Percentiles rank a stretch among this genome's conserved stretches.
phyloP scores from a whole-genome alignment of 2,888 invertebrate species.

The Polyommatus iphigenia region DNA sequence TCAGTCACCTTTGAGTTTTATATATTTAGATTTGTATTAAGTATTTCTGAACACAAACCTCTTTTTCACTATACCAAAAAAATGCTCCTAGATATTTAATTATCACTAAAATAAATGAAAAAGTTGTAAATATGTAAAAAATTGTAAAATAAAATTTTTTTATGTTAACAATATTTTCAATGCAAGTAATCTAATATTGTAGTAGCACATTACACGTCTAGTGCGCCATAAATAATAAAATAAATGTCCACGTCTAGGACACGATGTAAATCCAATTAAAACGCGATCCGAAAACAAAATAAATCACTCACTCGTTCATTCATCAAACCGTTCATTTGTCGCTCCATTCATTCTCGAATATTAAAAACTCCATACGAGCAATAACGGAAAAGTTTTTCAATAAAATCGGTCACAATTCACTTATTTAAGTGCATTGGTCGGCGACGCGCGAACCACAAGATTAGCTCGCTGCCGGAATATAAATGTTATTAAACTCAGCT shows the following conservation, averaged over 20 bases:
- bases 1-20: no score
- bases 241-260: constrained; percentile 7
- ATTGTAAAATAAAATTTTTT: not conserved
- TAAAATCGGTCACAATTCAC: constrained; percentile 24
- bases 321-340: constrained; percentile 40
- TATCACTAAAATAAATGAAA: no score
- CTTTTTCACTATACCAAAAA: no score
- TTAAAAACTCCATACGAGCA: constrained; percentile 23
- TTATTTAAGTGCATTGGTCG: constrained; percentile 27
- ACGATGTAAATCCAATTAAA: constrained; percentile 15
- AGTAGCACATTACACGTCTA: not conserved
- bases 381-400: constrained; percentile 22
- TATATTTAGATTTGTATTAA: no score
- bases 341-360: constrained; percentile 40
- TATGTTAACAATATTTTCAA: not conserved
- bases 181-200: not conserved
- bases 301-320: constrained; percentile 34
- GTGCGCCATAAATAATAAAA: constrained; percentile 4
- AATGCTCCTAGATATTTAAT: no score
- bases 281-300: constrained; percentile 22
- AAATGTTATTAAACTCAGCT: constrained; percentile 19
- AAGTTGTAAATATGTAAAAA: no score
- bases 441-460: constrained; percentile 17
- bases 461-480: constrained; percentile 13
- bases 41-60: no score